A percentile compares a stretch with the other conserved stretches of the same genome.
phyloP scores from a whole-genome alignment of 2,888 invertebrate species.

The Diogma glabrata region DNA sequence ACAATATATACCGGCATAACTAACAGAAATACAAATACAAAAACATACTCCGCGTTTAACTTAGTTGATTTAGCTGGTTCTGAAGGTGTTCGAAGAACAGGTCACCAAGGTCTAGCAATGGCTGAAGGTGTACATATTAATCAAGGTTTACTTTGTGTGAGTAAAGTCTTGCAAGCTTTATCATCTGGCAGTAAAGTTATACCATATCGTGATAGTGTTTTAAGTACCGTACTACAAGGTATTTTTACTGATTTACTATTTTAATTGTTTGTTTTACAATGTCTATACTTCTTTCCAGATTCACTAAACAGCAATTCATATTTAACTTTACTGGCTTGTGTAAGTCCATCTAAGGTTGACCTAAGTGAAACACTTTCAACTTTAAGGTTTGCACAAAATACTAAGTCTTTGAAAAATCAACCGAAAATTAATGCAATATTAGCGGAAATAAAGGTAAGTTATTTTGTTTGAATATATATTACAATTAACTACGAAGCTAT shows the following conservation, averaged over 20 bases:
- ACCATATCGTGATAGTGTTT: constrained; percentile 39
- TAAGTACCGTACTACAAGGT: constrained; percentile 40
- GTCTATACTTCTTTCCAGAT: no score
- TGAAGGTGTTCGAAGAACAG: constrained; percentile 40
- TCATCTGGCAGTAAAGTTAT: constrained; percentile 32
- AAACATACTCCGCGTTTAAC: constrained; percentile 35
- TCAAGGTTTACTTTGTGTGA: constrained; percentile 38
- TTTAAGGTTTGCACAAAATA: constrained; percentile 38
- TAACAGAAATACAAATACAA: constrained; percentile 13
- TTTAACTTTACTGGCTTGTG: constrained; percentile 39
- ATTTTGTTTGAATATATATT: no score
- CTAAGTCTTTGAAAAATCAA: constrained; percentile 36
- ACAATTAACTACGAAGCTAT: no score
- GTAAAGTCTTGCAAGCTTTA: constrained; percentile 39
- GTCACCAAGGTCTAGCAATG: constrained; percentile 38
- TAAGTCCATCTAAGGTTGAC: constrained; percentile 36
- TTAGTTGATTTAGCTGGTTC: constrained; percentile 42
- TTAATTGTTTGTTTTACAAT: no score
- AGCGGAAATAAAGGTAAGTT: constrained; percentile 24
- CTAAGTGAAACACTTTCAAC: constrained; percentile 38
- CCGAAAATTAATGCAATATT: constrained; percentile 34
- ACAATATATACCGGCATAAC: constrained; percentile 32
- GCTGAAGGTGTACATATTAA: constrained; percentile 42
- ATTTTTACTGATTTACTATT: constrained; percentile 12
- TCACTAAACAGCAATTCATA: constrained; percentile 38